Evolutionary conservation across 2,888 invertebrate genomes (phyloP), one percentile per base, ranked within the genome.

Genomic region (Pinctada fucata): DNA sequence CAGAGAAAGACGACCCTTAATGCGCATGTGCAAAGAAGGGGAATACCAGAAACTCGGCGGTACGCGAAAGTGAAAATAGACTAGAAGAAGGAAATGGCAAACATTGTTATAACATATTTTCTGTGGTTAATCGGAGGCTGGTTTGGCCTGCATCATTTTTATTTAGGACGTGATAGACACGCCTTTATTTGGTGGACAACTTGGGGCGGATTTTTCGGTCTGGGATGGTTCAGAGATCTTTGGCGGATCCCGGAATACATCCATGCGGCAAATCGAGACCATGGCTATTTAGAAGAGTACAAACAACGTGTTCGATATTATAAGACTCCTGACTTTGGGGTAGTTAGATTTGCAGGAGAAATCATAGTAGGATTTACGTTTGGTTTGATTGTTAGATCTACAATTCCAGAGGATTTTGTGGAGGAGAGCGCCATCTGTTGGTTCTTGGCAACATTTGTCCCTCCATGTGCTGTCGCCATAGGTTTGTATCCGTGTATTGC

Each of bases 141-240:
- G 87, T 95, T 97, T 86, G 98, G 98, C 0, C 93, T 96, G 3
- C 99, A 99, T 93, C 97, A 98, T 91, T 95, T 98, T 89, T 99
- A 99, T 93, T 93, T 99, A 83, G 95, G 95, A 75, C 94, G 98
- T 78, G 97, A 98, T 92, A 94, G 95, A 47, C 99, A 99, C 88
- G 98, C 97, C 0, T 96, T 98, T 90, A 94, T 97, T 0, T 97
- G 96, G 95, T 96, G 96, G 95, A 95, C 95, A 79, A 97, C 97
- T 0, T 93, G 97, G 31, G 97, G 89, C 47, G 97, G 91, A 3
- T 97, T 96, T 90, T 94, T 95, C 87, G 96, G 97, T 0, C 89
- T 96, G 16, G 98, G 98, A 6, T 97, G 97, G 96, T 87, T 98
- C 0, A 94, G 96, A 5, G 99, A 99, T 92, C 92, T 97, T 2